A percentile compares a stretch with the other conserved stretches of the same genome.
These are phyloP conservation scores for Ptilorrhoa leucosticta DNA, from an alignment of 2,113 vertebrate genomes.

Conservation along the genomic window DNA sequence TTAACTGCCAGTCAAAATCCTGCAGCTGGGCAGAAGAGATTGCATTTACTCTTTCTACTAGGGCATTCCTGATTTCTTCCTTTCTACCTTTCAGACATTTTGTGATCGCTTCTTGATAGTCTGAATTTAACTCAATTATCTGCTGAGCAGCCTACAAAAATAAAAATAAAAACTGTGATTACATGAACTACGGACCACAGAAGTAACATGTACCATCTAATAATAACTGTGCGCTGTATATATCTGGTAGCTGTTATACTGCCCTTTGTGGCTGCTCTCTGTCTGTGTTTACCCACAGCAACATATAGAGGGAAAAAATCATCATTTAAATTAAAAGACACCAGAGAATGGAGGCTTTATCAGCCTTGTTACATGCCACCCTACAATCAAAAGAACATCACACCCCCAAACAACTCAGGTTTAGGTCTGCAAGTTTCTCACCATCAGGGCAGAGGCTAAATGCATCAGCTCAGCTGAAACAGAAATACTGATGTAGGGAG, in stretches of 20 bases:
- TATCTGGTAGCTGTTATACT: not conserved
- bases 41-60: slow-evolving; percentile 80
- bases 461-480: not conserved
- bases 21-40: slow-evolving; percentile 86
- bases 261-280: not conserved
- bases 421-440: not conserved
- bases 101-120: slow-evolving; percentile 71
- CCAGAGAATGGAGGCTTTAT: not conserved
- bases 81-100: slow-evolving; percentile 82
- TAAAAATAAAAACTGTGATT: not conserved
- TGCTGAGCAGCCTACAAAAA: slow-evolving; percentile 73
- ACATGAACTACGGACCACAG: not conserved
- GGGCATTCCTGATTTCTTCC: slow-evolving; percentile 80
- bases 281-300: not conserved
- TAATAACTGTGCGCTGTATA: not conserved
- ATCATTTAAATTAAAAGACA: not conserved
- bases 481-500: not conserved
- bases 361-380: not conserved
- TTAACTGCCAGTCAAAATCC: slow-evolving; percentile 97
- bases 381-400: not conserved
- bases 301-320: fast-evolving
- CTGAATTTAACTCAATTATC: slow-evolving; percentile 70
- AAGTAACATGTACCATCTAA: not conserved
- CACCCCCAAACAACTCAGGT: not conserved
- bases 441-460: not conserved